Evolutionary conservation across 2,797 vertebrate genomes (phyloP), one percentile per base, ranked within the genome.

Genomic region (Lindbergichthys nudifrons): DNA sequence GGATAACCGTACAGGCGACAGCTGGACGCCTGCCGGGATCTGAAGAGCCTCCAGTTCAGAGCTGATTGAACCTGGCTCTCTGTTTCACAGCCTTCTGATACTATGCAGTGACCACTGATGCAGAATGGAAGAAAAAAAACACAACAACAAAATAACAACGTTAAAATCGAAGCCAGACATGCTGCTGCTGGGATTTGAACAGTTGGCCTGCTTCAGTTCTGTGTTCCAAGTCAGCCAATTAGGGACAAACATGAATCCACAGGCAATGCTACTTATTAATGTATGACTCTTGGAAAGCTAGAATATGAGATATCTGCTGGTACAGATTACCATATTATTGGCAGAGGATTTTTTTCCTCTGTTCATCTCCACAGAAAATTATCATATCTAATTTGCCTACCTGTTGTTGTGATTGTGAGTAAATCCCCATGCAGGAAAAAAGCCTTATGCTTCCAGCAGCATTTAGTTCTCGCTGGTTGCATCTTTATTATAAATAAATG

Each of bases 171-270:
- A 78, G 75, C 64, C 72, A 81, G 76, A 65, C 62, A 48, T 6
- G 46, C 42, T 12, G 3, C 83, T 72, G 64, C 80, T 77, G 79
- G 73, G 79, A 84, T 57, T 26, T 23, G 50, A 81, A 66, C 79
- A 83, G 82, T 81, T 85, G 83, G 79, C 52, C 80, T 53, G 48
- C 73, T 77, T 83, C 52, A 46, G 67, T 64, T 57, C 57, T 82
- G 59, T 67, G 19, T 53, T 91, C 77, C 82, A 87, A 84, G 67
- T 70, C 67, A 68, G 77, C 77, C 86, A 89, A 85, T 89, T 90
- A 91, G 83, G 72, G 80, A 76, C 79, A 80, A 82, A 85, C 65
- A 82, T 3, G 67, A 73, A 48, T 87, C 81, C 66, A 72, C 60
- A 32, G 68, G 66, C 80, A 68, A 41, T 9, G 47, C 36, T 56